These are phyloP conservation scores for Liposcelis brunnea DNA, from an alignment of 2,888 invertebrate species.

Conservation along the genomic window DNA sequence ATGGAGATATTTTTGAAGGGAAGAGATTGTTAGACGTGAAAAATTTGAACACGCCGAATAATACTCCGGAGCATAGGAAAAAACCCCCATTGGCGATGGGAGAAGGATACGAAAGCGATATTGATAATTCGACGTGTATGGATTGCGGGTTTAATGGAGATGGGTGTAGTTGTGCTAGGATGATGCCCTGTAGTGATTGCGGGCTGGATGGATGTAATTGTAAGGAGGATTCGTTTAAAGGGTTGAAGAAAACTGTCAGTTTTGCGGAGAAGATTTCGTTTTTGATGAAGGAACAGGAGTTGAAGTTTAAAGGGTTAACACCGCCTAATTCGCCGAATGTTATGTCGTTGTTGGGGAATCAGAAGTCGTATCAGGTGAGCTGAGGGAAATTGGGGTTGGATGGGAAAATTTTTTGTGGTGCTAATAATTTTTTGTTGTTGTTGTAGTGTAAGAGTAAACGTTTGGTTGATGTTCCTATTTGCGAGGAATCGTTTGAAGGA, in stretches of 20 bases:
- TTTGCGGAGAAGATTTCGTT: constrained; percentile 46
- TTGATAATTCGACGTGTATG: not conserved
- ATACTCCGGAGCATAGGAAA: constrained; percentile 11
- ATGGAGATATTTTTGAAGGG: no score
- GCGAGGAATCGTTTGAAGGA: constrained; percentile 39
- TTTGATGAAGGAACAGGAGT: constrained; percentile 35
- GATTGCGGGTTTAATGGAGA: no score
- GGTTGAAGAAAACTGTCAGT: constrained; percentile 57
- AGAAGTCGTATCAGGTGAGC: constrained; percentile 34
- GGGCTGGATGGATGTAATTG: no score
- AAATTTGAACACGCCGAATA: constrained; percentile 1
- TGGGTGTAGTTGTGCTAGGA: no score
- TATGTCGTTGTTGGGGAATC: constrained; percentile 36
- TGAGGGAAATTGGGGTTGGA: no score
- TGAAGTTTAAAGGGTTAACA: constrained; percentile 26
- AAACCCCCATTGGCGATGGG: no score
- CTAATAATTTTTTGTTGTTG: not conserved
- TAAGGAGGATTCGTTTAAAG: constrained; percentile 34
- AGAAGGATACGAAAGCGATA: no score
- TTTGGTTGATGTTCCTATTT: constrained; percentile 43
- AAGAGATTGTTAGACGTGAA: no score
- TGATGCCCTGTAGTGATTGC: no score
- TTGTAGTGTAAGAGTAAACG: constrained; percentile 31
- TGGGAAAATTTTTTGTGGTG: not conserved
- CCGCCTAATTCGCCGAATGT: constrained; percentile 63